These are phyloP conservation scores for Myotis davidii DNA, from an alignment of 2,113 vertebrate species.

Conservation along the genomic window DNA sequence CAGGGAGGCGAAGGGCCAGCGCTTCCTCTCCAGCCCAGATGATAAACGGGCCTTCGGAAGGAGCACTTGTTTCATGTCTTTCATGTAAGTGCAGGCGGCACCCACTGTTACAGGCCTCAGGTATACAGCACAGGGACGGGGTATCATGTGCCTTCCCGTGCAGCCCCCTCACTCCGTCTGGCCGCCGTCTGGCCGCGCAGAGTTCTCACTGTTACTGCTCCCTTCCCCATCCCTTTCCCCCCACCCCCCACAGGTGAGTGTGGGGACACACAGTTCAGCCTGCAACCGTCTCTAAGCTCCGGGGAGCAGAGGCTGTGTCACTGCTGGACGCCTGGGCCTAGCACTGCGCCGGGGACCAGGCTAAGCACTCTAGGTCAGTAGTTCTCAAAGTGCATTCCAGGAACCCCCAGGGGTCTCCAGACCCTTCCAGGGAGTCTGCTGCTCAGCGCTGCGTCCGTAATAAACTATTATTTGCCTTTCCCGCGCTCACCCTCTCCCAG, in stretches of 20 bases:
- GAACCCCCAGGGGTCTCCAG: background rate
- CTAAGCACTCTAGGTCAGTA: accelerated
- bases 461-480: background rate
- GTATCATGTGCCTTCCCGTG: accelerated
- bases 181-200: accelerated
- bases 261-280: accelerated
- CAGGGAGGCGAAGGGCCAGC: background rate
- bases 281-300: accelerated
- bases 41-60: background rate
- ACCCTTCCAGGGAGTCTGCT: background rate
- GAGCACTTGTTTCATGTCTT: background rate
- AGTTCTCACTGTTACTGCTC: background rate
- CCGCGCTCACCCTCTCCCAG: accelerated
- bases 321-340: background rate
- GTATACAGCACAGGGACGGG: accelerated
- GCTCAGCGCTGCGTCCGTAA: accelerated
- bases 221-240: accelerated
- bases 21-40: background rate
- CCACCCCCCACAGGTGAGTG: accelerated
- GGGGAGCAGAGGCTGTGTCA: accelerated
- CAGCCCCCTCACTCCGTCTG: background rate
- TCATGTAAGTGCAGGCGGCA: accelerated
- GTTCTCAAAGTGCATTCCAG: background rate
- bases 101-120: accelerated
- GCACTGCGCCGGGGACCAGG: no score